Conservation (phyloP, 2,888 invertebrate genomes). For the Archips xylosteana region DNA sequence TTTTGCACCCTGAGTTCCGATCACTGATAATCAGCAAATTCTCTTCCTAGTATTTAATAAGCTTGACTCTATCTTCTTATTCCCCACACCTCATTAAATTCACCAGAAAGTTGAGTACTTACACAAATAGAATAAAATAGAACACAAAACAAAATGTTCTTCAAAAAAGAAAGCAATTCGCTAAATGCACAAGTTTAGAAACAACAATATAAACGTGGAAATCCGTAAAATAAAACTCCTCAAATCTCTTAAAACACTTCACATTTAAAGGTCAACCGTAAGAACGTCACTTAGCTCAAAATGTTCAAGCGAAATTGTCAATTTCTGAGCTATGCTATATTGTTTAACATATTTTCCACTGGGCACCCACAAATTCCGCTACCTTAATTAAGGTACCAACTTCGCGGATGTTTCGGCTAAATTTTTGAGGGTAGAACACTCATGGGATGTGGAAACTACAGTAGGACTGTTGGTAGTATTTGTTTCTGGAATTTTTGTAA, state of each 20-base stretch:
- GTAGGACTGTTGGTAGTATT: neutral
- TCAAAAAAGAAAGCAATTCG: too few relatives aligned
- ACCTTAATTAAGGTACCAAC: constrained; percentile 4
- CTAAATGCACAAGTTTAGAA: too few relatives aligned
- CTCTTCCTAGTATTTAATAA: too few relatives aligned
- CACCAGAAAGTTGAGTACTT: too few relatives aligned
- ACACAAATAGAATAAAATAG: too few relatives aligned
- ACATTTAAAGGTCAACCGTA: neutral
- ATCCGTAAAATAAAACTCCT: constrained; percentile 3
- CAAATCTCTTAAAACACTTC: neutral
- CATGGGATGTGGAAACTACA: neutral
- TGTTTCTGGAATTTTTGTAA: too few relatives aligned
- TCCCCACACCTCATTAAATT: too few relatives aligned
- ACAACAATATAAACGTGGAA: too few relatives aligned
- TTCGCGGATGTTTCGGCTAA: constrained; percentile 3
- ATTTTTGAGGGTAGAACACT: constrained; percentile 5
- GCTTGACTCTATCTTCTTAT: too few relatives aligned
- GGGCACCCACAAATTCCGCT: constrained; percentile 8
- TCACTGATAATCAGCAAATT: too few relatives aligned
- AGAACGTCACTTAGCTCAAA: neutral
- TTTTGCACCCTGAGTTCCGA: too few relatives aligned
- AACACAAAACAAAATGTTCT: too few relatives aligned
- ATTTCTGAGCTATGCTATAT: constrained; percentile 14
- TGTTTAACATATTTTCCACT: constrained; percentile 6
- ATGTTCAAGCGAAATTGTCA: constrained; percentile 9